Evolutionary conservation across 2,888 invertebrate genomes (phyloP).

Genomic region (Apamea sordens): DNA sequence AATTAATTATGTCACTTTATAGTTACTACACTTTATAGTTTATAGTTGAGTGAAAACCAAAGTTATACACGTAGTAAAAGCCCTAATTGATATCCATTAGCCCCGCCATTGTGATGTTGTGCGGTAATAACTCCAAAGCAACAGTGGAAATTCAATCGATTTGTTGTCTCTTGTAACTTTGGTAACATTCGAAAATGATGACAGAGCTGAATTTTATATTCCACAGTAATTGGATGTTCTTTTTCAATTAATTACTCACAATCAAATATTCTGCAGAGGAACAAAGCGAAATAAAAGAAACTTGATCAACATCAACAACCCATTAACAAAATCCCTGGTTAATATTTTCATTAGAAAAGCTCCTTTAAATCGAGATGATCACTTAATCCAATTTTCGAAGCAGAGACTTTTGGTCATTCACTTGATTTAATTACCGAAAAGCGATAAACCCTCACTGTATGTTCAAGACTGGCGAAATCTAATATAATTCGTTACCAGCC

Average conservation of each 20-base stretch:
- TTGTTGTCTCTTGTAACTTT: conserved; percentile 9
- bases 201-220: not conserved
- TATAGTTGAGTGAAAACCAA: conserved; percentile 9
- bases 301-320: not conserved
- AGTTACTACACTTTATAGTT: not conserved
- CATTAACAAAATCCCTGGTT: not conserved
- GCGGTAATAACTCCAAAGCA: conserved; percentile 19
- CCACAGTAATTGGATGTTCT: not conserved
- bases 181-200: conserved; percentile 1
- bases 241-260: not conserved
- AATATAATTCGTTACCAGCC: not conserved
- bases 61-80: conserved; percentile 20
- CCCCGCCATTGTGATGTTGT: not conserved
- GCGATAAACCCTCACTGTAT: not conserved
- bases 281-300: conserved; percentile 1
- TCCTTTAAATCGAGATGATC: conserved; percentile 15
- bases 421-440: conserved; percentile 8
- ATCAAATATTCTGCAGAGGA: not conserved
- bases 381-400: conserved; percentile 12
- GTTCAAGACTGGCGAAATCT: not conserved
- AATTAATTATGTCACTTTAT: conserved; percentile 17
- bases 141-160: conserved; percentile 21
- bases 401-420: not conserved
- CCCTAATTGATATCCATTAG: conserved; percentile 51
- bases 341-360: conserved; percentile 7